Percentiles rank a stretch among this genome's conserved stretches.
These are phyloP conservation scores for Prionailurus bengalensis DNA, from an alignment of 2,113 vertebrate genomes.

Conservation along the genomic window DNA sequence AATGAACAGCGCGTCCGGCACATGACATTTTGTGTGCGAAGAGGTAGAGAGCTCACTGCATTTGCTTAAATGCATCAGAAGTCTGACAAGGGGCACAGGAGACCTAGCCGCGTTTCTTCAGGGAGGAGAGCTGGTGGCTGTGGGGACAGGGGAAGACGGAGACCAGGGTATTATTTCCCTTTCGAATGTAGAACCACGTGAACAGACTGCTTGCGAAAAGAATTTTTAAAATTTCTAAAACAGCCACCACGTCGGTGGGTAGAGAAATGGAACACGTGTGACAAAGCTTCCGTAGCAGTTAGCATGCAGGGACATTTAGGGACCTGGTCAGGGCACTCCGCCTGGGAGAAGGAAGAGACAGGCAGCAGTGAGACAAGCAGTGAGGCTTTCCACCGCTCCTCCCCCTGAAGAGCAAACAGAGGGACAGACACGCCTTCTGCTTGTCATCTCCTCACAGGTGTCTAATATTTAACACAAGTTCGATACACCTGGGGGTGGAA, in stretches of 20 bases:
- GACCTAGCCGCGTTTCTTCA: neutral
- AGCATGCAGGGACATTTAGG: neutral
- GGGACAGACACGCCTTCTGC: neutral
- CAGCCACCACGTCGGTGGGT: neutral
- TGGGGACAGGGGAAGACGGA: neutral
- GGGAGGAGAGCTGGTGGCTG: neutral
- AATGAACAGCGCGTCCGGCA: neutral
- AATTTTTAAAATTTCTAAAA: neutral
- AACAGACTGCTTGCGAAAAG: neutral
- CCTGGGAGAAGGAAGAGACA: neutral
- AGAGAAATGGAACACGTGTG: neutral
- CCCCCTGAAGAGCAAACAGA: neutral
- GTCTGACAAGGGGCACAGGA: neutral
- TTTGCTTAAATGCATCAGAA: neutral
- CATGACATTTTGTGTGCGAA: neutral
- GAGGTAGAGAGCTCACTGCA: no score
- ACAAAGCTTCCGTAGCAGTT: neutral
- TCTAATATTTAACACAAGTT: neutral
- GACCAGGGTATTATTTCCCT: neutral
- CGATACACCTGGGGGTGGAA: neutral
- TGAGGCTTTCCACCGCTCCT: neutral
- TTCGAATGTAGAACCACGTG: neutral
- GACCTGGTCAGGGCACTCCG: neutral
- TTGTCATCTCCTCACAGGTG: neutral
- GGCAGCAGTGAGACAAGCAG: neutral